Percentiles rank a stretch among this genome's conserved stretches.
Evolutionary conservation across 2,113 vertebrate species (phyloP).

Genomic region (Lichenostomus cassidix): DNA sequence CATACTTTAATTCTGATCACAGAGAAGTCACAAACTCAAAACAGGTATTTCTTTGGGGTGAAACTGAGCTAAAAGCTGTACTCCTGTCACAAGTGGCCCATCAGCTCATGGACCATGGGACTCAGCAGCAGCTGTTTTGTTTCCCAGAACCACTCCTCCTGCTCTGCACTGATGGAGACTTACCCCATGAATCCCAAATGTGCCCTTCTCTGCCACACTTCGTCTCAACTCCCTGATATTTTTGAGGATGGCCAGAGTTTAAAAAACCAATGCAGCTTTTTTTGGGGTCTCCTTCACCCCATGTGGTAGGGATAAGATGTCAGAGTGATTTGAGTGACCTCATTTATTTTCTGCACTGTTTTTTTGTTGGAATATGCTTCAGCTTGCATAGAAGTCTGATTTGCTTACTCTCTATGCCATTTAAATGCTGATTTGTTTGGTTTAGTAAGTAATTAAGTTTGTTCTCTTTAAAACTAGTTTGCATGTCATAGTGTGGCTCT

Average conservation of each 20-base stretch:
- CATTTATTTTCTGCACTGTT: not conserved
- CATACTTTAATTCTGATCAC: not conserved
- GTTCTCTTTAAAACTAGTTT: not conserved
- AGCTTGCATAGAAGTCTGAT: not conserved
- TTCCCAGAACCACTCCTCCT: not conserved
- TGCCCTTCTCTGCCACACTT: not conserved
- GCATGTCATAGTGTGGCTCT: not conserved
- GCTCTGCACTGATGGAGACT: not conserved
- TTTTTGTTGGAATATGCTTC: not conserved
- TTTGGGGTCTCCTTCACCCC: not conserved
- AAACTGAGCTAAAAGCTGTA: not conserved
- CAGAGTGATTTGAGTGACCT: not conserved
- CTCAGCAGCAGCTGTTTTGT: accelerated
- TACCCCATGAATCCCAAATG: not conserved
- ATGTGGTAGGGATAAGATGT: not conserved
- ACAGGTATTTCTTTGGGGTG: not conserved
- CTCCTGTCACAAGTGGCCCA: not conserved
- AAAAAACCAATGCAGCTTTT: not conserved
- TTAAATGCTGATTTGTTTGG: not conserved
- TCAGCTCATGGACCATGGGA: not conserved
- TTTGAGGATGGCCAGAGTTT: not conserved
- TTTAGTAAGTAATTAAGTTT: not conserved
- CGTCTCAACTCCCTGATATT: not conserved
- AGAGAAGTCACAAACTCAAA: not conserved
- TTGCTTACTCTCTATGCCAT: not conserved